Base-by-base conservation (phyloP, 2,113 vertebrate genomes). In the Chitala chitala region DNA sequence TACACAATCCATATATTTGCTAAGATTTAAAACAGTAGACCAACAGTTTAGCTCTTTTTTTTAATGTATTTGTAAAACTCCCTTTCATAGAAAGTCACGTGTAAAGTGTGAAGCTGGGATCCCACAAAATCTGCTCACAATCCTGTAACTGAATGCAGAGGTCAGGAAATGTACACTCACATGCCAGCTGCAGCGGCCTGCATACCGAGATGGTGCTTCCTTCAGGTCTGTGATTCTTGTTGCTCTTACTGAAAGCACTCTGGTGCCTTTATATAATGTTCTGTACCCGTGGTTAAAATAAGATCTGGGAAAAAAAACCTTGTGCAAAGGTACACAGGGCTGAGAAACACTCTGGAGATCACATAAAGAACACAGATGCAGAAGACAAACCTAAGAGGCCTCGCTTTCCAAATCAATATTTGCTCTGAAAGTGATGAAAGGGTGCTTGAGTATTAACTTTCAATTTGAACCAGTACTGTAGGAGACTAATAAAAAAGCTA, bases 351-450 rank as follows among this genome's bases (percentile, higher is more conserved):
- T 63, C 59, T 36, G 59, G 59, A 68, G 64, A 44, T 68, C 64
- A 46, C 22, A 46, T 46, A 48, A 26, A 38, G 26, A 68, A 68
- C 42, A 46, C 40, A 48, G 40, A 4, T 46, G 42, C 40, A 68
- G 64, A 68, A 68, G 64, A n/a, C 64, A 68, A 48, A 68, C 38
- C 64, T 68, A 46, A 46, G 22, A 68, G 40, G 40, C 64, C 46
- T 46, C 46, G 40, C 38, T 46, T 48, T 68, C n/a, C n/a, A 68
- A 68, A 68, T 68, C 64, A 68, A 48, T 68, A 68, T 68, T 68
- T 68, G 64, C 64, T 68, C 22, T 38, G 22, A 68, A 68, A 48
- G 59, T 20, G 38, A 33, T 20, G 38, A 63, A 36, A 29, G 6
- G 33, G 59, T 38, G 7, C 59, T n/a, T 38, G 15, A 63, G 64